Evolutionary conservation across 1,140 invertebrate species (phyloP).

Genomic region (Drusus annulatus): DNA sequence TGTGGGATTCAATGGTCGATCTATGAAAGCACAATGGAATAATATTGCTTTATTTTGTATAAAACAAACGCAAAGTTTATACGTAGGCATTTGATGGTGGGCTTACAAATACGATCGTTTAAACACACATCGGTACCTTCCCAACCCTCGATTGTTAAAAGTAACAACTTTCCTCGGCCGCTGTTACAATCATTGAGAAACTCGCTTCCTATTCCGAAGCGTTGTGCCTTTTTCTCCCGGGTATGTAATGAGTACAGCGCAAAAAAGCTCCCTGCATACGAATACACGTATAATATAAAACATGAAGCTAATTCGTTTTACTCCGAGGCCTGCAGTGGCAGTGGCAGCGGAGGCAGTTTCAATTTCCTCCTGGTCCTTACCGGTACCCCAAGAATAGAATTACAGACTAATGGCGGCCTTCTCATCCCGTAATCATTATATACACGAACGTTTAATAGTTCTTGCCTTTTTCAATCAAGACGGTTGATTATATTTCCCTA

Average conservation of each 20-base stretch:
- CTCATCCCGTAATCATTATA: slow-evolving; percentile 12
- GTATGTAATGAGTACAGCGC: background rate
- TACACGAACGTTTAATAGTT: slow-evolving; percentile 21
- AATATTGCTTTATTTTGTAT: too few species aligned
- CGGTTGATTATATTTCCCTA: background rate
- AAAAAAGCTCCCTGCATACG: slow-evolving; percentile 7
- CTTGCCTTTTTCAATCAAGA: slow-evolving; percentile 31
- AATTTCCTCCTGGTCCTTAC: slow-evolving; percentile 3
- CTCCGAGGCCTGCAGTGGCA: background rate
- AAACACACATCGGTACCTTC: too few species aligned
- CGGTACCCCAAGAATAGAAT: background rate
- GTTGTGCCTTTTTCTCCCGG: too few species aligned
- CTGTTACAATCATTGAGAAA: too few species aligned
- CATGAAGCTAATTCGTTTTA: slow-evolving; percentile 22
- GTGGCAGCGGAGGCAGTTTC: background rate
- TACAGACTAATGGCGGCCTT: slow-evolving; percentile 14
- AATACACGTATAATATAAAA: background rate
- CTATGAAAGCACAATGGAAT: too few species aligned
- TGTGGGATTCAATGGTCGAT: too few species aligned
- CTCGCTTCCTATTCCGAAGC: too few species aligned
- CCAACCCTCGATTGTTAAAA: too few species aligned
- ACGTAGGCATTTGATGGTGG: too few species aligned
- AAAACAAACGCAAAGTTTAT: too few species aligned
- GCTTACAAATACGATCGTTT: too few species aligned
- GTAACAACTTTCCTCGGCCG: too few species aligned